Evolutionary conservation across 2,888 invertebrate species (phyloP).

Genomic region (Blastobasis lacticolella): DNA sequence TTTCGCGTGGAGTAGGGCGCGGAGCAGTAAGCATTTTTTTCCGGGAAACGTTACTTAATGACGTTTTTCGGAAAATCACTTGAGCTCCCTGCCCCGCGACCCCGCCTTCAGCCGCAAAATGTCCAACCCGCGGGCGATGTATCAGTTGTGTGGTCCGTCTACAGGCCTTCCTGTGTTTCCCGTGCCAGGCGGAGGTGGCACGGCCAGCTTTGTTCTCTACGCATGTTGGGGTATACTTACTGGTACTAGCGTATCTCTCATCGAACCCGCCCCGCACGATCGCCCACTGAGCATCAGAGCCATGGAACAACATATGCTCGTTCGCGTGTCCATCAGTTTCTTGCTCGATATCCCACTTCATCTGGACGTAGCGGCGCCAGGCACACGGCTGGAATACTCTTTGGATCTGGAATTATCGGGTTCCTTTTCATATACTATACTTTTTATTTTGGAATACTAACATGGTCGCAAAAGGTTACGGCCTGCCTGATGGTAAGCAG

Average conservation of each 20-base stretch:
- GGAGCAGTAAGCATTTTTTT: too few species aligned
- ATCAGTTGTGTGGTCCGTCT: too few species aligned
- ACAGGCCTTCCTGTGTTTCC: too few species aligned
- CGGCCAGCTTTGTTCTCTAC: too few species aligned
- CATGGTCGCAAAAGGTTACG: background rate
- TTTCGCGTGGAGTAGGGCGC: too few species aligned
- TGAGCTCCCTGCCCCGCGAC: too few species aligned
- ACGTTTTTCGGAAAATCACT: too few species aligned
- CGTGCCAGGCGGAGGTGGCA: too few species aligned
- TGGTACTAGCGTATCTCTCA: background rate
- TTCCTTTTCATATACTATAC: too few species aligned
- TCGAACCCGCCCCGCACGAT: background rate
- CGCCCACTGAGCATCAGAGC: background rate
- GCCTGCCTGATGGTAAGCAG: background rate
- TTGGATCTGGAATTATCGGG: background rate
- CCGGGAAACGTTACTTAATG: too few species aligned
- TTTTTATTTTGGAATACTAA: background rate
- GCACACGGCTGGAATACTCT: background rate
- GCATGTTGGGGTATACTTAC: background rate
- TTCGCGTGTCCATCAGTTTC: background rate
- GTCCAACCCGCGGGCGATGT: too few species aligned
- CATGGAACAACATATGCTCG: slow-evolving; percentile 2
- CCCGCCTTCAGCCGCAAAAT: too few species aligned
- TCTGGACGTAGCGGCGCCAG: background rate
- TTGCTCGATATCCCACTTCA: background rate